A percentile compares a stretch with the other conserved stretches of the same genome.
Evolutionary conservation across 2,797 vertebrate species (phyloP).

Genomic region (Sus cebifrons): DNA sequence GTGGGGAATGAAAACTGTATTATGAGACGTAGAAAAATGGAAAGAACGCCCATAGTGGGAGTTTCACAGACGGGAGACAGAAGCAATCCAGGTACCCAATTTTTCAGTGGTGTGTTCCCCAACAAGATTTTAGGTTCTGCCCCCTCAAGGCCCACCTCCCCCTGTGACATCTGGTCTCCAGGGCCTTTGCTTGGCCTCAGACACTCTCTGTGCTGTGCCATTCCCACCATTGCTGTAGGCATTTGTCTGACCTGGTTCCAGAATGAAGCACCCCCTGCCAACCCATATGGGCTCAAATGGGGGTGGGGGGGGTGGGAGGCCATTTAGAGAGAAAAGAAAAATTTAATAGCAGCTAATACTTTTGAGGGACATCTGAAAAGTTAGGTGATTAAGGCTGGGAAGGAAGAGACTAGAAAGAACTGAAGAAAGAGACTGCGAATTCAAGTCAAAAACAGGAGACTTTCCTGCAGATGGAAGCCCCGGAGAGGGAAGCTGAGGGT

Average conservation of each 20-base stretch:
- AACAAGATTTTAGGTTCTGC: no score
- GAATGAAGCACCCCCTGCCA: background rate
- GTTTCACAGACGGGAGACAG: background rate
- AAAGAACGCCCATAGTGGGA: background rate
- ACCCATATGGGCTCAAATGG: background rate
- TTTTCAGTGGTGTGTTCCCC: background rate
- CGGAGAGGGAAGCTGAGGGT: no score
- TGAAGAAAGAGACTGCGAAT: background rate
- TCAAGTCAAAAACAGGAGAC: background rate
- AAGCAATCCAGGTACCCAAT: accelerated
- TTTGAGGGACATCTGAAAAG: background rate
- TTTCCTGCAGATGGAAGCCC: background rate
- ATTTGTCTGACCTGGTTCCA: background rate
- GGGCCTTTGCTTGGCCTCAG: background rate
- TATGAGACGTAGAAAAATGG: background rate
- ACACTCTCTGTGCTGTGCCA: background rate
- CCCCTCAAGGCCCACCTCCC: accelerated
- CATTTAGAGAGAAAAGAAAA: background rate
- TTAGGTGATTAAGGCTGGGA: background rate
- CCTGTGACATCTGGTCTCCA: no score
- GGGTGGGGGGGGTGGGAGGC: background rate
- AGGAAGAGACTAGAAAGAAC: background rate
- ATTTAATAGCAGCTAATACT: background rate
- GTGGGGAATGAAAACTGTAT: background rate
- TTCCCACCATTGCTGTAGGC: background rate